Base-by-base conservation (phyloP, 1,140 invertebrate genomes). In the Galendromus occidentalis region DNA sequence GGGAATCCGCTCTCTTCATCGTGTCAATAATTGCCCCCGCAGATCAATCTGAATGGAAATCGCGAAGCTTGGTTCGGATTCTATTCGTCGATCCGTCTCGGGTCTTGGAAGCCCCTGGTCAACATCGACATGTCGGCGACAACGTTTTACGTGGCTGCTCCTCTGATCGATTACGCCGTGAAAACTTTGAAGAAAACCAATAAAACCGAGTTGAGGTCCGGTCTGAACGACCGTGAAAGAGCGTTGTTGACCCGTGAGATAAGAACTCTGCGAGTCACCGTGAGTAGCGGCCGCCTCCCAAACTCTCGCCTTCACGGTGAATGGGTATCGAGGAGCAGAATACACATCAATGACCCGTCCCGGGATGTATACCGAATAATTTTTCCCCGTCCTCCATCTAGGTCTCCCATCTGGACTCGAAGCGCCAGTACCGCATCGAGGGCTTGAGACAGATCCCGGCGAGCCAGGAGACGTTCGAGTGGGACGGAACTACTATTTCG, bases 61-160 rank as follows among this genome's bases (percentile, higher is more conserved):
- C 28, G 39, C 33, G 66, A 70, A 39, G 66, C 69, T 1, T 70
- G 69, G 69, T 69, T 68, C 47, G 69, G 69, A 17, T 67, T 67
- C 33, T 64, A 70, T 63, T 66, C 66, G 14, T 69, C 64, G 39
- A 28, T 70, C 30, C 42, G 64, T 29, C 14, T 69, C 1, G 68
- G 69, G 20, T 42, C 68, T 14, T 69, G 65, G 67, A 67, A 64
- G 63, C 68, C 69, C 0, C 64, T 68, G 47, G 59, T 70, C 0
- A 69, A 69, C 42, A 20, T 69, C 7, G 65, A 70, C 18, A 65
- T 65, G 12, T 55, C 68, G 1, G 67, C 65, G 2, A 69, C 69
- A 4, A 65, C 67, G 7, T 70, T 70, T 59, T 68, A 64, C 25
- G 5, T 41, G 14, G 42, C 47, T 39, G 33, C 33, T 0, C 64